phyloP scores from a whole-genome alignment of 2,797 vertebrate species.

The Peromyscus nudipes region DNA sequence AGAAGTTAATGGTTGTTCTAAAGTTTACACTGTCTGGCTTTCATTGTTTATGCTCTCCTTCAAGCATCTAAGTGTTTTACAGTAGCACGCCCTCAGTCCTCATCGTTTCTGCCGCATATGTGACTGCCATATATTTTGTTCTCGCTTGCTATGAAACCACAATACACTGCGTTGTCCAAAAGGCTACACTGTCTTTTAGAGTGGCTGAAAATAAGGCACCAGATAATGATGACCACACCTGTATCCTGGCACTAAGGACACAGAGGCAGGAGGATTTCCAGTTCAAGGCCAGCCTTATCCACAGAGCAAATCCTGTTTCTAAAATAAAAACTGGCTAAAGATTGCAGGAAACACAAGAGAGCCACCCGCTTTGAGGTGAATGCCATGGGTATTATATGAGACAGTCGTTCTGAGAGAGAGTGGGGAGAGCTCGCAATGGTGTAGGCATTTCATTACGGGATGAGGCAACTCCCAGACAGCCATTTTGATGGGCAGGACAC shows the following conservation, averaged over 20 bases:
- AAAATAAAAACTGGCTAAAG: neutral
- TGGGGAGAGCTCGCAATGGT: neutral
- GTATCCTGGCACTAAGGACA: neutral
- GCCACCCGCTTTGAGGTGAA: neutral
- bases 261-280: neutral
- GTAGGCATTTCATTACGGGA: neutral
- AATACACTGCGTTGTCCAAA: neutral
- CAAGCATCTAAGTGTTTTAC: neutral
- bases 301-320: neutral
- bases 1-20: slow-evolving; percentile 8
- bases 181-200: neutral
- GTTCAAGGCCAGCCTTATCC: neutral
- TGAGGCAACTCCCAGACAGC: neutral
- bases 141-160: neutral
- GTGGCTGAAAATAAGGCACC: slow-evolving; percentile 5
- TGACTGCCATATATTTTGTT: neutral
- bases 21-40: slow-evolving; percentile 11
- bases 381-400: no score
- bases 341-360: neutral
- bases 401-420: no score
- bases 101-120: neutral
- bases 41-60: neutral
- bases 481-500: neutral
- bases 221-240: neutral
- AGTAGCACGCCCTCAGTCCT: neutral